Evolutionary conservation across 2,113 vertebrate genomes (phyloP).

Genomic region (Meleagris gallopavo): DNA sequence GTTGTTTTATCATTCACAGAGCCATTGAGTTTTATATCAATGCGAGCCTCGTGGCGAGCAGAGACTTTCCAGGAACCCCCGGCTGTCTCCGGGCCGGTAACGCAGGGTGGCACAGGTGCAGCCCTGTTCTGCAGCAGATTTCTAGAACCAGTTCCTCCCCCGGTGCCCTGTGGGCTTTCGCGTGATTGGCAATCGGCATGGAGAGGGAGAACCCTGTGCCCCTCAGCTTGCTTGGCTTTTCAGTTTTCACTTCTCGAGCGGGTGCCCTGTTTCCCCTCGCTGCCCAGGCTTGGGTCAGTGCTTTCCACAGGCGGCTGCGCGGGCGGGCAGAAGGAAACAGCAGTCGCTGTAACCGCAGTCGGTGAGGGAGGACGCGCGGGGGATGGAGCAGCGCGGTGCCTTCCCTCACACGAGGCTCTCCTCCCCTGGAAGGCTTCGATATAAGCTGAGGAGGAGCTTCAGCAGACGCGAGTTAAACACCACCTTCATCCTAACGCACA

Average conservation of each 20-base stretch:
- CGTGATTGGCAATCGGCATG: no score
- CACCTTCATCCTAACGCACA: accelerated
- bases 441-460: not conserved
- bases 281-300: no score
- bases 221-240: not conserved
- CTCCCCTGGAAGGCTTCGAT: not conserved
- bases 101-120: no score
- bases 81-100: not conserved
- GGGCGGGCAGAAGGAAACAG: not conserved
- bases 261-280: not conserved
- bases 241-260: not conserved
- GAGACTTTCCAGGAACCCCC: not conserved
- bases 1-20: not conserved
- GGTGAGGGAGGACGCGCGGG: accelerated
- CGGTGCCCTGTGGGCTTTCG: not conserved
- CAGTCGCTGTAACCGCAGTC: not conserved
- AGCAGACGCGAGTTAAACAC: not conserved
- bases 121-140: not conserved
- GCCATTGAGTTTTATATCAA: not conserved
- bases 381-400: not conserved
- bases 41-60: accelerated
- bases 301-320: not conserved
- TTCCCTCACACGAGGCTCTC: not conserved
- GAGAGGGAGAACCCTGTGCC: not conserved
- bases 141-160: not conserved